Evolutionary conservation across 2,113 vertebrate genomes (phyloP).

Genomic region (Sphaerodactylus townsendi): DNA sequence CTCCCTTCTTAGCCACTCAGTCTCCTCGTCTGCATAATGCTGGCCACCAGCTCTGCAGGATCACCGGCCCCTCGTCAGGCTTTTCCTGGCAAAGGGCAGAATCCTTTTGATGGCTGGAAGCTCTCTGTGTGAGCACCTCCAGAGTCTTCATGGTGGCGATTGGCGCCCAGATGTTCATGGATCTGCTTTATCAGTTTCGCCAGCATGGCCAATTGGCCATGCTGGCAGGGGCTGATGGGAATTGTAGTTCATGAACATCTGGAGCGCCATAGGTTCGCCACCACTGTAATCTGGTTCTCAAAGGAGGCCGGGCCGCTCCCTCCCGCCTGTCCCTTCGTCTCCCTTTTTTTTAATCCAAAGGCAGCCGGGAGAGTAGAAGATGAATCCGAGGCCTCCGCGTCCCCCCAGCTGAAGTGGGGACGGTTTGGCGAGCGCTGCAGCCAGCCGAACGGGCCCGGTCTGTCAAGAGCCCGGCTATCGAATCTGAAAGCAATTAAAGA

Average conservation of each 20-base stretch:
- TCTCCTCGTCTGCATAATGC: neutral
- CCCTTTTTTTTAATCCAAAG: neutral
- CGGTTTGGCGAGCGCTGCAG: conserved; percentile 4
- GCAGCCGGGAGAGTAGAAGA: neutral
- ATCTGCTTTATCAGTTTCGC: no score
- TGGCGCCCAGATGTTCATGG: no score
- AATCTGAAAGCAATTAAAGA: conserved; percentile 83
- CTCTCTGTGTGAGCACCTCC: no score
- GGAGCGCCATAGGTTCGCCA: no score
- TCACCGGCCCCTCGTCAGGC: no score
- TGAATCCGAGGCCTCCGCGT: neutral
- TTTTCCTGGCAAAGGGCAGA: neutral
- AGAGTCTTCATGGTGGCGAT: no score
- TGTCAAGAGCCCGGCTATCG: conserved; percentile 70
- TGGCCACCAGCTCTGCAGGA: no score
- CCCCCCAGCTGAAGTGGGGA: neutral
- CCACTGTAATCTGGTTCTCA: no score
- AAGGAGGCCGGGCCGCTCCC: neutral
- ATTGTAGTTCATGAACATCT: no score
- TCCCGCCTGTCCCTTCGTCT: neutral
- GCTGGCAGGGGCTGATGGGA: no score
- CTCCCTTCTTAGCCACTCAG: neutral
- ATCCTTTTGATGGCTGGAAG: neutral
- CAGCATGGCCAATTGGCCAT: no score
- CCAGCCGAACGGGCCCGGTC: conserved; percentile 1